Conservation (phyloP, 2,113 vertebrate species). For the Otocyon megalotis region DNA sequence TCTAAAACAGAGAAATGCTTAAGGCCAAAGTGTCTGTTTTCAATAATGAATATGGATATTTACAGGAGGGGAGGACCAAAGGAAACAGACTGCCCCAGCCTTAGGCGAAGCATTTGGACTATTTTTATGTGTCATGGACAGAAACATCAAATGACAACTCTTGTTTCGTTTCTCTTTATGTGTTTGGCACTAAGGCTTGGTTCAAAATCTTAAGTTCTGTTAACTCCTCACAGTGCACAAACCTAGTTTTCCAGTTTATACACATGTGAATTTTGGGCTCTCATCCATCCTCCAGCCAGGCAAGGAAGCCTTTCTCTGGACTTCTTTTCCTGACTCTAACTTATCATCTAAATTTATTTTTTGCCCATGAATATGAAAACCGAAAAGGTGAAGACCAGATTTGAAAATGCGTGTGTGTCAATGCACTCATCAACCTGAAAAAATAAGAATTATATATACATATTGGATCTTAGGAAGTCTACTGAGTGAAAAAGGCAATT, state of each 20-base stretch:
- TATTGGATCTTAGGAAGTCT: constrained; percentile 74
- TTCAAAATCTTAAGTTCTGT: not conserved
- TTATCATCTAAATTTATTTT: constrained; percentile 19
- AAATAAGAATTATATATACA: not conserved
- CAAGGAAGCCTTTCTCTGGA: not conserved
- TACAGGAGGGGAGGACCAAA: not conserved
- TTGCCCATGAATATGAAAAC: constrained; percentile 72
- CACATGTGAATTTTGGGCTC: accelerated
- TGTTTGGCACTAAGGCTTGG: not conserved
- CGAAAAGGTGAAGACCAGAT: not conserved
- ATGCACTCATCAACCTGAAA: not conserved
- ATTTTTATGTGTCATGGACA: constrained; percentile 45
- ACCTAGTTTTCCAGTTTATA: not conserved
- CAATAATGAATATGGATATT: not conserved
- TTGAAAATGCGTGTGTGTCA: not conserved
- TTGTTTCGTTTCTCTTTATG: not conserved
- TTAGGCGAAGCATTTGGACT: not conserved
- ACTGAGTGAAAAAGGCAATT: constrained; percentile 78
- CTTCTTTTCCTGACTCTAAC: not conserved
- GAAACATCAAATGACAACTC: not conserved
- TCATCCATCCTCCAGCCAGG: not conserved
- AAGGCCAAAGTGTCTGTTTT: constrained; percentile 60
- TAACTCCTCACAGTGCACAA: not conserved
- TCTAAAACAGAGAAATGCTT: constrained; percentile 27
- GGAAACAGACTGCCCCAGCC: not conserved